These are phyloP conservation scores for Campoletis sonorensis DNA, from an alignment of 1,140 invertebrate species.

Conservation along the genomic window DNA sequence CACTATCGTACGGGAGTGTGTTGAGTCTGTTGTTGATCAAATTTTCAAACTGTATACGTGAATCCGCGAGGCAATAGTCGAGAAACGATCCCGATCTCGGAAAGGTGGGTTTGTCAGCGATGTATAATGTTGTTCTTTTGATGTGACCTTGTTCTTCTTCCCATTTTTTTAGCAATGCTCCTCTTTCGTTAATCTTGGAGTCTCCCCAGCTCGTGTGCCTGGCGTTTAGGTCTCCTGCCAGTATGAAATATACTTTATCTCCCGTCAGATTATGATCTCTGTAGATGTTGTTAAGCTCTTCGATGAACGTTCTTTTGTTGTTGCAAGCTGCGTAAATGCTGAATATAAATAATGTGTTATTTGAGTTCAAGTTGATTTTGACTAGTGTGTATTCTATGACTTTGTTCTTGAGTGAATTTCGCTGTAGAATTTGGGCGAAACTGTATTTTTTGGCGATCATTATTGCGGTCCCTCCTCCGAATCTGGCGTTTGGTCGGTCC, in stretches of 20 bases:
- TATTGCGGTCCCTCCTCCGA: no score
- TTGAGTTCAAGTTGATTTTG: no score
- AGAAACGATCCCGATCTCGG: conserved; percentile 20
- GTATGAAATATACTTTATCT: conserved; percentile 20
- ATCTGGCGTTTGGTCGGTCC: no score
- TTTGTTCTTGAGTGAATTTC: no score
- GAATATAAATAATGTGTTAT: no score
- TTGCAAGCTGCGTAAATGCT: conserved; percentile 33
- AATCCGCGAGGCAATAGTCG: no score
- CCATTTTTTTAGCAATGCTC: conserved; percentile 19
- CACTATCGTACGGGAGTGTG: conserved; percentile 49
- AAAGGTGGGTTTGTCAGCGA: conserved; percentile 22
- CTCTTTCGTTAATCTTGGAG: conserved; percentile 19
- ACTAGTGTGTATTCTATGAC: no score
- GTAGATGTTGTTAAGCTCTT: conserved; percentile 30
- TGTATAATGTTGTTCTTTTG: not conserved
- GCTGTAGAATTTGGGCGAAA: no score
- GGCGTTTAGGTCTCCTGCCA: conserved; percentile 46
- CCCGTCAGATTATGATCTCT: conserved; percentile 15
- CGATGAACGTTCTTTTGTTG: conserved; percentile 7
- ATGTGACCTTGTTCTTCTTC: not conserved
- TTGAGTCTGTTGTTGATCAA: conserved; percentile 34
- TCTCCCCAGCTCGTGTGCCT: conserved; percentile 33
- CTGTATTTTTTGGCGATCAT: no score
- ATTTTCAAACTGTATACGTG: conserved; percentile 35